Evolutionary conservation across 1,140 invertebrate genomes (phyloP), one percentile per base, ranked within the genome.

Genomic region (Diploscapter pachys): DNA sequence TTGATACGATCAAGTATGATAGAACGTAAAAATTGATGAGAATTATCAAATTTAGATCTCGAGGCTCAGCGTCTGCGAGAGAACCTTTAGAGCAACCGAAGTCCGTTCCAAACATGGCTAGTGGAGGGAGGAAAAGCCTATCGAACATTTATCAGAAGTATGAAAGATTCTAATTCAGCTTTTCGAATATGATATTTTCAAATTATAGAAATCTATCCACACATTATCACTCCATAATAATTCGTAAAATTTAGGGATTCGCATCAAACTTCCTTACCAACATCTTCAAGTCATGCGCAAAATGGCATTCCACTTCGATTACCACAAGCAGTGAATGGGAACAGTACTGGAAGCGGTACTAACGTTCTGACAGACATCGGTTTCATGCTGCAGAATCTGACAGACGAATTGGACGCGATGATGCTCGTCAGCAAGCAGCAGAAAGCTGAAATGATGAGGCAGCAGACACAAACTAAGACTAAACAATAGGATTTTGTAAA

Each of bases 1-100:
- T 94, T 55, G 96, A 95, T 8, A 98, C 96, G 50, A 98, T 98
- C 84, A 92, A 93, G 79, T 73, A 62, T 70, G 50, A 51, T n/a
- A 3, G 51, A 11, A 9, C 49, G 3, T 56, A 6, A 69, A 57
- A 3, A 31, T 31, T 13, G 4, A 2, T 5, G 31, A 54, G 6
- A 54, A 54, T 54, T 5, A 52, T 31, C 9, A 56, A n/a, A 50
- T 56, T 49, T 31, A 4, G 13, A 5, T 74, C 8, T 52, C 69
- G 63, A 13, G 56, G 50, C 13, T 75, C 67, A 13, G 62, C 66
- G 31, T 31, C 31, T 31, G 31, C 31, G 31, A 31, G 31, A 1
- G 31, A 31, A 31, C 31, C 31, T 31, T 31, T 31, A 31, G 31
- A 31, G 31, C 31, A 31, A 31, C 31, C 31, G 31, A 31, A 31